Evolutionary conservation across 2,797 vertebrate species (phyloP).

Genomic region (Scolopax bukidnonensis): DNA sequence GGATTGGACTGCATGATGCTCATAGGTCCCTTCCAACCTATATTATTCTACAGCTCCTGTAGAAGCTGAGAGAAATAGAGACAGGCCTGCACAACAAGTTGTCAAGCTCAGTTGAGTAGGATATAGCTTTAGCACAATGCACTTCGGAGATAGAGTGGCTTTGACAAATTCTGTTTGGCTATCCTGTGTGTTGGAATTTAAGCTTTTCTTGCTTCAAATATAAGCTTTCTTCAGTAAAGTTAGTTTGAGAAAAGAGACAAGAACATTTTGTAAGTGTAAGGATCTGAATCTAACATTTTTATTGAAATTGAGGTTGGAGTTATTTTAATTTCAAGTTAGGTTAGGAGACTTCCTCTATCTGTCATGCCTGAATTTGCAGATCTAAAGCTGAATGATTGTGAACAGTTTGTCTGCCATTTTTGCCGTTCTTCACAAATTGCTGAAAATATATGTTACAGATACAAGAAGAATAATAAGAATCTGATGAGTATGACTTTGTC

Average conservation of each 20-base stretch:
- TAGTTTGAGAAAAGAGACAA: not conserved
- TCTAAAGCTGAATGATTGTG: not conserved
- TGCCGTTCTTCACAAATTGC: not conserved
- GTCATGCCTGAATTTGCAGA: not conserved
- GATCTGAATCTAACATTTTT: not conserved
- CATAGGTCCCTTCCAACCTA: not conserved
- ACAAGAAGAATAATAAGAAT: not conserved
- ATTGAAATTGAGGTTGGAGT: not conserved
- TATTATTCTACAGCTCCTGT: not conserved
- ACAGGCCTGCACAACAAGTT: not conserved
- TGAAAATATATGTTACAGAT: not conserved
- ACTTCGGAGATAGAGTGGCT: not conserved
- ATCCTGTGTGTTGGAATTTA: not conserved
- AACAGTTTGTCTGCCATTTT: not conserved
- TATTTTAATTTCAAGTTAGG: not conserved
- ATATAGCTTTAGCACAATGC: not conserved
- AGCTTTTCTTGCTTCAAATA: fast-evolving
- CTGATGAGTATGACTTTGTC: not conserved
- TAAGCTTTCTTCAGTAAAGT: not conserved
- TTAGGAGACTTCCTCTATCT: not conserved
- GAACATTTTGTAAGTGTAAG: not conserved
- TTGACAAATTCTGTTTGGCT: not conserved
- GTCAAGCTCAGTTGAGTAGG: not conserved
- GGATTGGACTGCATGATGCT: not conserved
- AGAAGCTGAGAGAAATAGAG: not conserved